Evolutionary conservation across 2,113 vertebrate species (phyloP).

Genomic region (Halichoeres trimaculatus): DNA sequence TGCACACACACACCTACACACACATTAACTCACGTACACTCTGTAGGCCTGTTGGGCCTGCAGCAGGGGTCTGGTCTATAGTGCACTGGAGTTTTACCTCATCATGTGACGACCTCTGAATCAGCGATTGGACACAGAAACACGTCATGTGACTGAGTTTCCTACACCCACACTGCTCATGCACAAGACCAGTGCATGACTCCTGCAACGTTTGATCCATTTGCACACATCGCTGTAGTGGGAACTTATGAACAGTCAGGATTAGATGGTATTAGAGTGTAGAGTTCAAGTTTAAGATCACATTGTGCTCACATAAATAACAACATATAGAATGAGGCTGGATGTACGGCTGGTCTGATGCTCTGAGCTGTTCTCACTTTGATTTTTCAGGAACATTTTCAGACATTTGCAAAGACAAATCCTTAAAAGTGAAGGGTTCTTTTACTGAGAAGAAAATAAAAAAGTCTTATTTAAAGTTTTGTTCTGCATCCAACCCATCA

Average conservation of each 20-base stretch:
- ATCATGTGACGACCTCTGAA: slow-evolving; percentile 59
- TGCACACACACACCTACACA: slow-evolving; percentile 1
- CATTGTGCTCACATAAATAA: neutral
- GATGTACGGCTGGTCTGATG: neutral
- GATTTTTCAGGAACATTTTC: no score
- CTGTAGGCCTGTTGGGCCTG: slow-evolving; percentile 11
- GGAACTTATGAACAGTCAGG: neutral
- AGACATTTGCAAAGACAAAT: no score
- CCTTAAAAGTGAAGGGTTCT: no score
- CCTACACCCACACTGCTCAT: slow-evolving; percentile 9
- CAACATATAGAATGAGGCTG: neutral
- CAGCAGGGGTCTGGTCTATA: neutral
- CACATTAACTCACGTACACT: slow-evolving; percentile 9
- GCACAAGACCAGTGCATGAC: slow-evolving; percentile 33
- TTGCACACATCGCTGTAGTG: neutral
- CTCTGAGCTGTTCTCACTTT: neutral
- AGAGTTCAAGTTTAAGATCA: neutral
- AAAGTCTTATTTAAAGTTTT: no score
- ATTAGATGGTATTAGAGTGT: neutral
- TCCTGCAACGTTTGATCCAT: neutral
- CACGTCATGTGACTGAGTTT: slow-evolving; percentile 43
- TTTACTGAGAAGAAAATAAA: no score
- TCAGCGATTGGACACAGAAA: slow-evolving; percentile 55
- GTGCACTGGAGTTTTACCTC: slow-evolving; percentile 6
- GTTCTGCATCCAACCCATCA: no score